A percentile compares a stretch with the other conserved stretches of the same genome.
Conservation (phyloP, 2,797 vertebrate species). For the Cynopterus sphinx region DNA sequence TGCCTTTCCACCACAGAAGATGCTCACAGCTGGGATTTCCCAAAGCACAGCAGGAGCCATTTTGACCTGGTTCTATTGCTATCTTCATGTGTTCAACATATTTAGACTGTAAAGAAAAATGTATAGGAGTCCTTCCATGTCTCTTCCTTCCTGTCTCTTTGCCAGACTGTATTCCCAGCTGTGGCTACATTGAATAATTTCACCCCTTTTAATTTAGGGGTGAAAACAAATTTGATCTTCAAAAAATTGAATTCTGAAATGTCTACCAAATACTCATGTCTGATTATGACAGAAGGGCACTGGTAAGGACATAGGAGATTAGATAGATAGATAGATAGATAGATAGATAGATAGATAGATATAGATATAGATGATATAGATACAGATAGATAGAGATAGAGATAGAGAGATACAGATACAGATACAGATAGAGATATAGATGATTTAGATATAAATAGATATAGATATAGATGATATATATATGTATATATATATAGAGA, state of each 20-base stretch:
- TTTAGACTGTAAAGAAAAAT: not conserved
- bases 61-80: not conserved
- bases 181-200: not conserved
- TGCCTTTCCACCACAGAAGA: not conserved
- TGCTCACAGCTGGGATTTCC: not conserved
- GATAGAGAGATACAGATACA: too few relatives aligned
- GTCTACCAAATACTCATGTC: not conserved
- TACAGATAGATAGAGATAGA: too few relatives aligned
- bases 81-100: not conserved
- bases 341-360: too few relatives aligned
- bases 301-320: not conserved
- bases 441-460: too few relatives aligned
- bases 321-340: too few relatives aligned
- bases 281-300: not conserved
- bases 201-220: not conserved
- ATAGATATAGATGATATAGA: too few relatives aligned
- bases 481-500: too few relatives aligned
- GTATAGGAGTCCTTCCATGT: not conserved
- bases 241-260: not conserved
- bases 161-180: not conserved
- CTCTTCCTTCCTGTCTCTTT: not conserved
- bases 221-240: conserved; percentile 6
- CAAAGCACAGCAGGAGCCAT: not conserved
- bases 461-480: too few relatives aligned
- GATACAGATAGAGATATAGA: too few relatives aligned